These are phyloP conservation scores for Tipula unca DNA, from an alignment of 2,888 invertebrate genomes.

Conservation along the genomic window DNA sequence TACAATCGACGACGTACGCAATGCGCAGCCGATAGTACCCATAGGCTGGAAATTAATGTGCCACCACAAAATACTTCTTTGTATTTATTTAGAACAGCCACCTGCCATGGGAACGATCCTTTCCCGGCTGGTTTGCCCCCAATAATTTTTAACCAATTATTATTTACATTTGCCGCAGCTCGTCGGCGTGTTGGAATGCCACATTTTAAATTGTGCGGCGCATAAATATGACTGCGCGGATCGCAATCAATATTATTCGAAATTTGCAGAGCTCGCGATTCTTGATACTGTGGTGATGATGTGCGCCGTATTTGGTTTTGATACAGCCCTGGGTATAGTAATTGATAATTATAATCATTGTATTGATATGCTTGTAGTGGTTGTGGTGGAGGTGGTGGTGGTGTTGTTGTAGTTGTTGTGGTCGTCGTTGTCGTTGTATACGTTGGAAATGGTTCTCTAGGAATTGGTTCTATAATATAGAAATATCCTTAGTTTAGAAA, in stretches of 20 bases:
- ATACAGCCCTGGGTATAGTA: not conserved
- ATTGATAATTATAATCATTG: constrained; percentile 14
- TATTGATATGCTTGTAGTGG: not conserved
- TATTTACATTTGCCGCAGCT: constrained; percentile 35
- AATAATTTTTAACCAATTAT: constrained; percentile 68
- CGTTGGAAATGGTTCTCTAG: constrained; percentile 17
- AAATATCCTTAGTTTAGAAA: not conserved
- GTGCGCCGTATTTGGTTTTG: not conserved
- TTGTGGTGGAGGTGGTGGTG: constrained; percentile 9
- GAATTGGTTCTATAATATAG: constrained; percentile 17
- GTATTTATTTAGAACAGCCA: constrained; percentile 76
- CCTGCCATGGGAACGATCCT: constrained; percentile 94
- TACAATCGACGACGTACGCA: constrained; percentile 69
- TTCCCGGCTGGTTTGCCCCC: constrained; percentile 72
- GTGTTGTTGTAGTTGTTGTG: not conserved
- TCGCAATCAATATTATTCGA: constrained; percentile 30
- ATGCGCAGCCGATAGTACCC: constrained; percentile 84
- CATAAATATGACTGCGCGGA: constrained; percentile 34
- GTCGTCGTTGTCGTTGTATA: not conserved
- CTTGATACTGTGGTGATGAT: not conserved
- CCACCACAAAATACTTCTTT: constrained; percentile 88
- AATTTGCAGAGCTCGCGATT: constrained; percentile 30
- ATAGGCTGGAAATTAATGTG: constrained; percentile 68
- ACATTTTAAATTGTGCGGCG: constrained; percentile 41
- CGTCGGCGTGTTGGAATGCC: constrained; percentile 33